Conservation (phyloP, 1,140 invertebrate species). For the Drosophila nikananu region DNA sequence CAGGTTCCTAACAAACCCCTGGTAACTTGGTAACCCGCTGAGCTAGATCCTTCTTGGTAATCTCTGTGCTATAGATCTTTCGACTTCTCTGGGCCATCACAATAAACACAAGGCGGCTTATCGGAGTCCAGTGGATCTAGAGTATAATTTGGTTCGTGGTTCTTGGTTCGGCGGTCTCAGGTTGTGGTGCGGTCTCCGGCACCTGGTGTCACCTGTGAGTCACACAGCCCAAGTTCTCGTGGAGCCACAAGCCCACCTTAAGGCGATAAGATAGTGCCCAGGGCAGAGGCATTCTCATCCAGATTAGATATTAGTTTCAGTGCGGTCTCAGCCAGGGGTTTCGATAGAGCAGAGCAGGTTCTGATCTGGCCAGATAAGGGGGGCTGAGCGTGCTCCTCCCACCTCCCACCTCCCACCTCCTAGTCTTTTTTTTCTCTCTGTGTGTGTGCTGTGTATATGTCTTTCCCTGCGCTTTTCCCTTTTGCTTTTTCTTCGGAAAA, state of each 20-base stretch:
- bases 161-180: conserved; percentile 1
- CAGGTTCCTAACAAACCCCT: no score
- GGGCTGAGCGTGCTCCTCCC: background rate
- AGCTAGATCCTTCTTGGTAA: background rate
- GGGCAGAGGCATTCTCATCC: conserved; percentile 24
- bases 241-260: conserved; percentile 79
- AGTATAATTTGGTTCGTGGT: background rate
- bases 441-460: conserved; percentile 20
- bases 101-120: conserved; percentile 12
- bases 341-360: conserved; percentile 20
- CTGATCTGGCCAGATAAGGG: conserved; percentile 36
- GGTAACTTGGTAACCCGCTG: background rate
- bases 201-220: conserved; percentile 16
- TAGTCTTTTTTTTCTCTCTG: background rate
- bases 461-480: conserved; percentile 20
- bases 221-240: conserved; percentile 47
- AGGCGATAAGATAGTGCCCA: conserved; percentile 69
- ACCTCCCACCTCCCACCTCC: no score
- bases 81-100: background rate
- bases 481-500: conserved; percentile 12
- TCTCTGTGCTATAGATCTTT: background rate
- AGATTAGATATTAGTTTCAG: conserved; percentile 72
- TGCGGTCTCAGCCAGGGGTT: conserved; percentile 34
- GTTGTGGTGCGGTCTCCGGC: background rate
- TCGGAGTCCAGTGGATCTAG: conserved; percentile 16